Evolutionary conservation across 2,113 vertebrate species (phyloP).

Genomic region (Atherinomorus stipes): DNA sequence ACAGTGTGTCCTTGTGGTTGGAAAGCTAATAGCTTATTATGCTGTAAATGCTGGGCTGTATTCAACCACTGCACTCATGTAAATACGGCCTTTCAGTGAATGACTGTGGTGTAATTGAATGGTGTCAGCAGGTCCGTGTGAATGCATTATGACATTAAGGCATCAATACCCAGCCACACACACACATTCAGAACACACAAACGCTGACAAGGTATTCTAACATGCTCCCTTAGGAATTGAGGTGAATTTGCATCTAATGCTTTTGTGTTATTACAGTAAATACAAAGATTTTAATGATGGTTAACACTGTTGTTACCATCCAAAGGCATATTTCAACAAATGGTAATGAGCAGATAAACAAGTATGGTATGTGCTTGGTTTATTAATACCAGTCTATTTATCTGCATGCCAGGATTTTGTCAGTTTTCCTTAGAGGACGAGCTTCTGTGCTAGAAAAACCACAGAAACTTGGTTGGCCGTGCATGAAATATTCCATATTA

Average conservation of each 20-base stretch:
- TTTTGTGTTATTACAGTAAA: slow-evolving; percentile 24
- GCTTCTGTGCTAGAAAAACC: slow-evolving; percentile 18
- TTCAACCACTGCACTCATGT: slow-evolving; percentile 54
- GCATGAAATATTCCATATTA: not conserved
- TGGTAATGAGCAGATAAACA: slow-evolving; percentile 23
- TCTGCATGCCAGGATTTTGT: slow-evolving; percentile 22
- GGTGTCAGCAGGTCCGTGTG: slow-evolving; percentile 36
- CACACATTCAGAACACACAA: slow-evolving; percentile 26
- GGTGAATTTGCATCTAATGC: slow-evolving; percentile 29
- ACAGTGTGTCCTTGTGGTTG: slow-evolving; percentile 33
- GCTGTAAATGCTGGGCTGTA: slow-evolving; percentile 44
- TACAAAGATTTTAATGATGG: slow-evolving; percentile 14
- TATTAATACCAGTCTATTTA: slow-evolving; percentile 34
- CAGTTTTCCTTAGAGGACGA: slow-evolving; percentile 25
- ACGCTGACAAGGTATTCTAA: slow-evolving; percentile 11
- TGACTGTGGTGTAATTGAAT: slow-evolving; percentile 51
- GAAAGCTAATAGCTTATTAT: slow-evolving; percentile 67
- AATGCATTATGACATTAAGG: slow-evolving; percentile 56
- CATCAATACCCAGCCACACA: slow-evolving; percentile 26
- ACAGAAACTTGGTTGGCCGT: not conserved
- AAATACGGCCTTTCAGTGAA: slow-evolving; percentile 61
- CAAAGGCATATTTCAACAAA: slow-evolving; percentile 10
- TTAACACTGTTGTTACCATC: slow-evolving; percentile 6
- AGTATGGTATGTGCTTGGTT: slow-evolving; percentile 26
- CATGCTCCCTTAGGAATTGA: slow-evolving; percentile 13